phyloP scores from a whole-genome alignment of 2,888 invertebrate species.

The Ferrisia virgata region DNA sequence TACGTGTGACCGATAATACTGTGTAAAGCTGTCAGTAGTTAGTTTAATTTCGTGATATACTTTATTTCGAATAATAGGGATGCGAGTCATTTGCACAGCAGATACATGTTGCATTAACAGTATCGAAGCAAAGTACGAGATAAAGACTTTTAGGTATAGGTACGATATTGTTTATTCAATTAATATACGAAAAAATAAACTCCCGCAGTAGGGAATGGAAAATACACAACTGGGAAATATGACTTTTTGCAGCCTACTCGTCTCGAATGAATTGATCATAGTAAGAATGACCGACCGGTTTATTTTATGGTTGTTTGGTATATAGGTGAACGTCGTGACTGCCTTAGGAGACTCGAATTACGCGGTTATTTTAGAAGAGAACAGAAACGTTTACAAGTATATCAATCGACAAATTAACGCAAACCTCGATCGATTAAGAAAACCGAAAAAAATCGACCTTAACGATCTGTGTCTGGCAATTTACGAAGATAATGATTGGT shows the following conservation, averaged over 20 bases:
- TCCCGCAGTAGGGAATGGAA: no score
- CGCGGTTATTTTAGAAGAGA: neutral
- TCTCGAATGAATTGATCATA: neutral
- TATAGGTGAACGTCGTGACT: neutral
- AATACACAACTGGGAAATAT: neutral
- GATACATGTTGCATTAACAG: no score
- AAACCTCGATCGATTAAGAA: neutral
- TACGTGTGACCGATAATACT: no score
- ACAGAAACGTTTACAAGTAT: neutral
- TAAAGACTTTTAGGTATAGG: no score
- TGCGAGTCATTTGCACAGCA: no score
- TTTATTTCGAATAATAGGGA: no score
- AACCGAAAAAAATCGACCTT: neutral
- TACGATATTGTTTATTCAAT: no score
- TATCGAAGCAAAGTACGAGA: no score
- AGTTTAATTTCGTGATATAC: no score
- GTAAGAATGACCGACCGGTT: neutral
- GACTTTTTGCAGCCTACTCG: neutral
- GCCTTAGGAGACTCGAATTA: neutral
- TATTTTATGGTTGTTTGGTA: neutral
- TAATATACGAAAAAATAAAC: no score
- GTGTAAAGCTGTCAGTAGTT: no score
- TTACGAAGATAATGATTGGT: neutral
- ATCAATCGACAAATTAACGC: neutral
- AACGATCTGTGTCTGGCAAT: neutral